Evolutionary conservation across 2,797 vertebrate genomes (phyloP).

Genomic region (Diglossa cyanea): DNA sequence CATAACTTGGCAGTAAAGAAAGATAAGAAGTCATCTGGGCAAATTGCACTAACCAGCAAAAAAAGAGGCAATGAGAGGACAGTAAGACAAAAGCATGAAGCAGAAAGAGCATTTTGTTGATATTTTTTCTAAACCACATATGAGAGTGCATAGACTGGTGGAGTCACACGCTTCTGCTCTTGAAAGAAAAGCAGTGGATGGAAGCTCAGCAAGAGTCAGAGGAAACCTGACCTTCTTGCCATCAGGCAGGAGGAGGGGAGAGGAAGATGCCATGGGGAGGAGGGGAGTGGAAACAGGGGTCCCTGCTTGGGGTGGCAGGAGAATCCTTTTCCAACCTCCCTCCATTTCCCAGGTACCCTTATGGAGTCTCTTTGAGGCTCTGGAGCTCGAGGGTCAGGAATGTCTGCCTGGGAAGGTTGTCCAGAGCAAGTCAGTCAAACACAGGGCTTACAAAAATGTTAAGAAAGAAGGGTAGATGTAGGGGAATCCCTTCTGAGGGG

Average conservation of each 20-base stretch:
- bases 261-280: neutral
- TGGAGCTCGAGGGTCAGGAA: neutral
- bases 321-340: neutral
- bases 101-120: neutral
- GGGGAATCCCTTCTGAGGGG: neutral
- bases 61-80: neutral
- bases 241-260: neutral
- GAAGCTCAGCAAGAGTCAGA: neutral
- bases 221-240: neutral
- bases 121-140: neutral
- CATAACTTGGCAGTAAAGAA: neutral
- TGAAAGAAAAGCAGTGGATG: neutral
- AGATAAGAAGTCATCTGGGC: neutral
- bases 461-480: neutral
- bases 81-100: neutral
- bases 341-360: neutral
- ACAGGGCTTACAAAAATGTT: too few species aligned
- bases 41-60: neutral
- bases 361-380: neutral
- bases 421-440: neutral
- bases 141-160: neutral
- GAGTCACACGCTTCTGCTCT: neutral
- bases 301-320: neutral
- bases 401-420: fast-evolving
- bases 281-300: neutral